phyloP scores from a whole-genome alignment of 2,888 invertebrate genomes.

The Meloe dianella region DNA sequence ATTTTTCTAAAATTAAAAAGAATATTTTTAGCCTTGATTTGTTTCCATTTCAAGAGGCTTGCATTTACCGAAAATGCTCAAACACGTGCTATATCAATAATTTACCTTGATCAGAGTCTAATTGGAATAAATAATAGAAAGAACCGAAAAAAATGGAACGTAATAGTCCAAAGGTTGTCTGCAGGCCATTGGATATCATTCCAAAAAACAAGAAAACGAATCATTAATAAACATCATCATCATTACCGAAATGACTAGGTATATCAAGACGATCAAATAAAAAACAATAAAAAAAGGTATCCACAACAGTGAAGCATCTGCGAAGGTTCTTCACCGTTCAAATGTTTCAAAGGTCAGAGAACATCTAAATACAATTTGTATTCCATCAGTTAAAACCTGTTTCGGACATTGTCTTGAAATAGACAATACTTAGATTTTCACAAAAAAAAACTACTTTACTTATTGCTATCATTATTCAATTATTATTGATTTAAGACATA shows the following conservation, averaged over 20 bases:
- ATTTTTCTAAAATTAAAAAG: neutral
- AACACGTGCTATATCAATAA: neutral
- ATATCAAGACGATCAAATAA: neutral
- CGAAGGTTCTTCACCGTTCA: slow-evolving; percentile 5
- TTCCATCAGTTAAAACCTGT: neutral
- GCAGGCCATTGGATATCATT: neutral
- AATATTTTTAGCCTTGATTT: neutral
- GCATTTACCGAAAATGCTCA: neutral
- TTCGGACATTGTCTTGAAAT: neutral
- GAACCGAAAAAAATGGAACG: neutral
- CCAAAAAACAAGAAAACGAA: neutral
- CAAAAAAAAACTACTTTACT: neutral
- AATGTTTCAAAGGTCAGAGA: neutral
- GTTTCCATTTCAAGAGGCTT: neutral
- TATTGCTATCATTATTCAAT: neutral
- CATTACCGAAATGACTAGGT: neutral
- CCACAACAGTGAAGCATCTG: neutral
- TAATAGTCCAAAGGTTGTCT: neutral
- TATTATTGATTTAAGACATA: neutral
- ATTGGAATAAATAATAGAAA: neutral
- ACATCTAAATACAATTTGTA: neutral
- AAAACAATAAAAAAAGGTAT: neutral
- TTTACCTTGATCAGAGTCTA: neutral
- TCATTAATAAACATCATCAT: neutral
- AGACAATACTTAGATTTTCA: no score